A percentile compares a stretch with the other conserved stretches of the same genome.
Evolutionary conservation across 2,888 invertebrate genomes (phyloP).

Genomic region (Oscheius myriophilus): DNA sequence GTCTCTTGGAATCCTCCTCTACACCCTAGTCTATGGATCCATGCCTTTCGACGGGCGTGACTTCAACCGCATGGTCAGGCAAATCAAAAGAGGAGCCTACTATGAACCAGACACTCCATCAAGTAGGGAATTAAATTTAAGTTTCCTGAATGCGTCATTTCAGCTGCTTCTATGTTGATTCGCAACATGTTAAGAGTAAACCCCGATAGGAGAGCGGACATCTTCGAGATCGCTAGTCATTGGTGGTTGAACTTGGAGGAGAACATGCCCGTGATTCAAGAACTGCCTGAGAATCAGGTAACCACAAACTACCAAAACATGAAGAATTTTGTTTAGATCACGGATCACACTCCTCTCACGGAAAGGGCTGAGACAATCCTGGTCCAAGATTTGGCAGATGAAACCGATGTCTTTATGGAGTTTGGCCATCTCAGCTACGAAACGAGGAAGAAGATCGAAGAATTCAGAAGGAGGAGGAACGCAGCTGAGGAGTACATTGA

Average conservation of each 20-base stretch:
- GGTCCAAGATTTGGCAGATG: slow-evolving; percentile 70
- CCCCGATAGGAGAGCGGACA: slow-evolving; percentile 86
- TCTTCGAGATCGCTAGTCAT: slow-evolving; percentile 92
- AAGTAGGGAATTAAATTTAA: slow-evolving; percentile 35
- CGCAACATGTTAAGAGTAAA: slow-evolving; percentile 92
- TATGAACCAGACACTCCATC: slow-evolving; percentile 94
- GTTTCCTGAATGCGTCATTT: slow-evolving; percentile 54
- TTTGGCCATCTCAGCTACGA: slow-evolving; percentile 64
- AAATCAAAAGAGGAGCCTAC: slow-evolving; percentile 96
- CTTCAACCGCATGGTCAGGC: slow-evolving; percentile 93
- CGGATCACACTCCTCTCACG: slow-evolving; percentile 69
- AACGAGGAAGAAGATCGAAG: slow-evolving; percentile 68
- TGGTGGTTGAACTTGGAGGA: slow-evolving; percentile 87
- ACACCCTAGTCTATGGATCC: slow-evolving; percentile 96
- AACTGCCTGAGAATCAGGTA: slow-evolving; percentile 70
- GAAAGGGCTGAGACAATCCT: slow-evolving; percentile 70
- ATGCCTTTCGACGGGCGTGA: slow-evolving; percentile 98
- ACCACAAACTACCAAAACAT: neutral
- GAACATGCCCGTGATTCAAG: slow-evolving; percentile 70
- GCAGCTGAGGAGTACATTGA: slow-evolving; percentile 70
- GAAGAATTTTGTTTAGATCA: slow-evolving; percentile 52
- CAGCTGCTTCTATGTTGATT: slow-evolving; percentile 91
- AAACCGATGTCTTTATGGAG: slow-evolving; percentile 71
- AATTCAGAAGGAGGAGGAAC: slow-evolving; percentile 69
- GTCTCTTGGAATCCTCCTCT: slow-evolving; percentile 95